Evolutionary conservation across 2,113 vertebrate species (phyloP), one percentile per base, ranked within the genome.

Genomic region (Trematomus loennbergii): DNA sequence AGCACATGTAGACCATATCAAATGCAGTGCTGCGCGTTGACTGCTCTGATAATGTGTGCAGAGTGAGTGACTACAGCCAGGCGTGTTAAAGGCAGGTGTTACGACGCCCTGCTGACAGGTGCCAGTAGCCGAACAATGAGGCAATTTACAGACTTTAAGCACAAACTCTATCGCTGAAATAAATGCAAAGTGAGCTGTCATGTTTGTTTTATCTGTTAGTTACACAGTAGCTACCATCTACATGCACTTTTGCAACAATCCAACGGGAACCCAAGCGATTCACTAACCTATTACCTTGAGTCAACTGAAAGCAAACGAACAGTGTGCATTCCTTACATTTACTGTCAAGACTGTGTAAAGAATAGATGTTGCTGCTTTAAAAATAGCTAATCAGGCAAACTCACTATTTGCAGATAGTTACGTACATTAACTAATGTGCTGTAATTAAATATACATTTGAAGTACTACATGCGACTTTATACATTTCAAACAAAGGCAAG

Each of bases 1-100:
- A 13, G 36, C 54, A 52, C 1, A 17, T 50, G 1, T 8, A 29
- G 17, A 5, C 7, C 68, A 17, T 52, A 36, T 25, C 8, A 59
- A 11, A 9, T 2, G 3, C 3, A 6, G 12, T 17, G 20, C 16
- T 62, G 43, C 1, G 29, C 60, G 25, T 64, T 9, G 16, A n/a
- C 10, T 55, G 29, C 11, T 49, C 40, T 50, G 25, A 64, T 67
- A 58, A 71, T 43, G 55, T 12, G 46, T 17, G 53, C 17, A 5
- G 45, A 50, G 57, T 15, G 74, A 67, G 17, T 43, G 46, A 75
- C 79, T 69, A 72, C 36, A 64, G 52, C 15, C 79, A 17, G 43
- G 22, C n/a, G 40, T 40, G 36, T 40, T 40, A 40, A 40, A 40
- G 36, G 36, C 45, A 65, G 64, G 66, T 75, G 71, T 45, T 17